Evolutionary conservation across 1,140 invertebrate genomes (phyloP), one percentile per base, ranked within the genome.

Genomic region (Trichonephila clavata): DNA sequence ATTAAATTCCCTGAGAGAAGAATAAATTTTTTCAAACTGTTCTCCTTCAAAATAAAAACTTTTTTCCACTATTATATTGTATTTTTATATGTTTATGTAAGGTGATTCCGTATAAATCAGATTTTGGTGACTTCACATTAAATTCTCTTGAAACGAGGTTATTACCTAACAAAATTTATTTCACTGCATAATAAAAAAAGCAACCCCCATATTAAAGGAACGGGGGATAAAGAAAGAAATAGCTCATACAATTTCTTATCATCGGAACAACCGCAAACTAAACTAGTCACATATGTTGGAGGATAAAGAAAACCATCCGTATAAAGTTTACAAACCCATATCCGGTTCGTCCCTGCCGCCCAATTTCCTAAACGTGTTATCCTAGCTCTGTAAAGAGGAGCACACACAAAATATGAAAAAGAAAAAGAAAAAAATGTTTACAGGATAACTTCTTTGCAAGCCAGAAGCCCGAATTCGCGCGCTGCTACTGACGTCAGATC

Each of bases 251-350:
- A 81, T 57, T 84, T 24, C 21, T 59, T 84, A 59, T 84, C 50
- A n/a, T 57, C 27, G 7, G n/a, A 39, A n/a, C 39, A 84, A 43
- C 27, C 24, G 84, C 50, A 57, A 57, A 24, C 84, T 59, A 61
- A 86, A 61, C 84, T 57, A 60, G 71, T 77, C 68, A 90, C 88
- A 90, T 90, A 68, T 90, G 88, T 77, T 77, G 71, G 27, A 77
- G 71, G 88, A 77, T 77, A 39, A 24, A 90, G 24, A 77, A 57
- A 77, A 90, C 68, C 65, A 90, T n/a, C 68, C 50, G 68, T 77
- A 77, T 68, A 90, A 65, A 90, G 88, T 90, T 90, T 90, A 90
- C 88, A 90, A 77, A 59, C 65, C 61, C 88, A 90, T 90, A 90
- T 90, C 88, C 88, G 88, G 88, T 90, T 80, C 21, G 32, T 77